Base-by-base conservation (phyloP, 2,797 vertebrate genomes). In the Rousettus madagascariensis region DNA sequence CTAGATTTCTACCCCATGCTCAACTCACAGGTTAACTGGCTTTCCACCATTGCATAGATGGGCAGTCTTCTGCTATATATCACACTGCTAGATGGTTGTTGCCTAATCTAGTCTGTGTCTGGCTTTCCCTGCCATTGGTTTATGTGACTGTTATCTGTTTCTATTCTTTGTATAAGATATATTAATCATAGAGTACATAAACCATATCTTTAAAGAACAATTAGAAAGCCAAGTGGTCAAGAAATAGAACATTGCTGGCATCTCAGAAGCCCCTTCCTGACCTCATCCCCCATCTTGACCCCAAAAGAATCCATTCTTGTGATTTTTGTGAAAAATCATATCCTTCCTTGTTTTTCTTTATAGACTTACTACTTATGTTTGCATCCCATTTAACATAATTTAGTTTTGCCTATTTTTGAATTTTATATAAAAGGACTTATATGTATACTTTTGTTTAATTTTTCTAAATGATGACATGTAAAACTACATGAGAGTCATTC, bases 341-440 rank as follows among this genome's bases (percentile, higher is more conserved):
- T 82, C n/a, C 46, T 92, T 82, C 36, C n/a, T 92, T 92, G 20
- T 11, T 88, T 86, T 92, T 79, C 82, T 41, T 71, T 57, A 65
- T 84, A 74, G 41, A 88, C 46, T 82, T 94, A 26, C 55, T 85
- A 66, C 30, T 38, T 84, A 10, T 79, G 15, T 92, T 96, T 94
- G 78, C 28, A 85, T 77, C 46, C 55, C 46, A 28, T 72, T 85
- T 89, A 89, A 85, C 41, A 28, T 96, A 88, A 36, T 91, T 91
- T 91, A 59, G 38, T 91, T 95, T 72, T 95, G 33, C 71, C 78
- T 94, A 61, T 84, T 84, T 77, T 78, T 95, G 57, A 80, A 77
- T 6, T 55, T 61, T 19, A 63, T 68, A 15, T 91, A 59, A 82
- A 79, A 83, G 19, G 55, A 53, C 69, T 86, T 90, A 17, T 90